A percentile compares a stretch with the other conserved stretches of the same genome.
Evolutionary conservation across 2,888 invertebrate genomes (phyloP).

Genomic region (Stenodera caucasica): DNA sequence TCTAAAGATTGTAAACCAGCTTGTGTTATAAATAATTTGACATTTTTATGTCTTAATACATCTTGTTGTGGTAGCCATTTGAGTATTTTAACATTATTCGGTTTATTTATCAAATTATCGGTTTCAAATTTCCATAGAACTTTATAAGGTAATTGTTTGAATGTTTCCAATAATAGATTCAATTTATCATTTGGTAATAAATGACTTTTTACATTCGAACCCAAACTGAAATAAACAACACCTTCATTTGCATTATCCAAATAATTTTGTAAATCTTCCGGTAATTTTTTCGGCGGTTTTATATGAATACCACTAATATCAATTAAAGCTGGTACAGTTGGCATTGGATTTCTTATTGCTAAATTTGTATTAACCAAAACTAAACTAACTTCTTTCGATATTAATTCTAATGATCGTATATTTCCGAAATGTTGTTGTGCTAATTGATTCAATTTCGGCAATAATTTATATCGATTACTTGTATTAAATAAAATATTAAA

Average conservation of each 20-base stretch:
- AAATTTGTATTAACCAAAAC: constrained; percentile 40
- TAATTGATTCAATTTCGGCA: constrained; percentile 32
- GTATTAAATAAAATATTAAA: constrained; percentile 27
- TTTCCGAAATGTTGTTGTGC: constrained; percentile 35
- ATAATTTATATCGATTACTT: constrained; percentile 7
- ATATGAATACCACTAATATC: constrained; percentile 43
- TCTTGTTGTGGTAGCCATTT: constrained; percentile 56
- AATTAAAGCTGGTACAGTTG: constrained; percentile 37
- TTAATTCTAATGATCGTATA: constrained; percentile 31
- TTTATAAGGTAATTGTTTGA: constrained; percentile 52
- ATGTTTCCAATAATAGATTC: constrained; percentile 46
- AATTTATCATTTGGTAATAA: constrained; percentile 44
- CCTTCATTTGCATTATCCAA: constrained; percentile 50
- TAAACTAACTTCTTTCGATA: constrained; percentile 39
- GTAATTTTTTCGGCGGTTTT: constrained; percentile 37
- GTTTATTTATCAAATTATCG: constrained; percentile 42
- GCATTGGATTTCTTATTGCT: constrained; percentile 35
- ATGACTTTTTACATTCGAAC: constrained; percentile 51
- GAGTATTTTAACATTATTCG: constrained; percentile 50
- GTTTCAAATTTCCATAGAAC: constrained; percentile 56
- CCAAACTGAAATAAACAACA: constrained; percentile 55
- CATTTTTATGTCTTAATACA: constrained; percentile 44
- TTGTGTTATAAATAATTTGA: constrained; percentile 43
- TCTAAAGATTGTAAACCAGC: constrained; percentile 43
- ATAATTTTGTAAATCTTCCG: constrained; percentile 45